Evolutionary conservation across 1,140 invertebrate species (phyloP).

Genomic region (fruit fly (Drosophila melanogaster)): Release_6_plus_ISO1_MT NC_004354.4:254001-254500

Average conservation of each 20-base stretch:
- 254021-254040: slow-evolving; percentile 15
- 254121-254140: slow-evolving; percentile 11
- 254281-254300: slow-evolving; percentile 40
- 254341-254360: slow-evolving; percentile 14
- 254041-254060: slow-evolving; percentile 27
- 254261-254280: slow-evolving; percentile 17
- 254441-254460: slow-evolving; percentile 34
- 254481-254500: slow-evolving; percentile 19
- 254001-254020: slow-evolving; percentile 9
- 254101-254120: background rate
- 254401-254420: slow-evolving; percentile 44
- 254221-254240: slow-evolving; percentile 5
- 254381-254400: slow-evolving; percentile 24
- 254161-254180: slow-evolving; percentile 59
- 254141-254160: slow-evolving; percentile 52
- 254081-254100: background rate
- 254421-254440: slow-evolving; percentile 13
- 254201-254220: slow-evolving; percentile 1
- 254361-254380: slow-evolving; percentile 9
- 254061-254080: slow-evolving; percentile 54
- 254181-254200: background rate
- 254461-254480: slow-evolving; percentile 21
- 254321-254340: slow-evolving; percentile 5
- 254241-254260: slow-evolving; percentile 10
- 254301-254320: slow-evolving; percentile 46